A percentile compares a stretch with the other conserved stretches of the same genome.
Conservation (phyloP, 2,888 invertebrate genomes). For the Yponomeuta evonymella region DNA sequence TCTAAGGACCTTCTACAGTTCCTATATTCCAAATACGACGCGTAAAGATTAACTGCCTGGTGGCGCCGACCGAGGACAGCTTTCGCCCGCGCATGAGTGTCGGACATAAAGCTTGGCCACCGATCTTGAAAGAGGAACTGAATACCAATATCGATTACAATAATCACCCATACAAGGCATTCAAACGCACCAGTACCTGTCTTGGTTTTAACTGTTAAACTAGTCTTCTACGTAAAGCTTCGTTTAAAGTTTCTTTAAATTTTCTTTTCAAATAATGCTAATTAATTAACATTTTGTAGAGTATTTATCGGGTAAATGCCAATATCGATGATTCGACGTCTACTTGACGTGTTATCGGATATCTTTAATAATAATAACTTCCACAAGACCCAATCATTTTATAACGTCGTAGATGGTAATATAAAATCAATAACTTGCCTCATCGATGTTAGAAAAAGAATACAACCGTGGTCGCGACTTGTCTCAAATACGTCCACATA, state of each 20-base stretch:
- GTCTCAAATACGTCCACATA: slow-evolving; percentile 1
- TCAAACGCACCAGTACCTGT: too few species aligned
- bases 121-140: not conserved
- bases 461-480: not conserved
- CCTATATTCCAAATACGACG: not conserved
- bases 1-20: not conserved
- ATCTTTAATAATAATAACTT: not conserved
- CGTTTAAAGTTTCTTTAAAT: too few species aligned
- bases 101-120: not conserved
- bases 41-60: not conserved
- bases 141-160: not conserved
- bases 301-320: too few species aligned
- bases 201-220: too few species aligned
- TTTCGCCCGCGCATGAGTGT: not conserved
- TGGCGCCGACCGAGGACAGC: not conserved
- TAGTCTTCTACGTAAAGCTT: too few species aligned
- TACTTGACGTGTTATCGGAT: not conserved
- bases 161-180: not conserved
- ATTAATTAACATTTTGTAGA: too few species aligned
- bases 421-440: not conserved
- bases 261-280: too few species aligned
- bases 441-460: not conserved
- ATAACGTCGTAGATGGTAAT: not conserved
- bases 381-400: too few species aligned
- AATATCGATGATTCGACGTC: too few species aligned